Conservation (phyloP, 2,888 invertebrate genomes). For the Fragum fragum region DNA sequence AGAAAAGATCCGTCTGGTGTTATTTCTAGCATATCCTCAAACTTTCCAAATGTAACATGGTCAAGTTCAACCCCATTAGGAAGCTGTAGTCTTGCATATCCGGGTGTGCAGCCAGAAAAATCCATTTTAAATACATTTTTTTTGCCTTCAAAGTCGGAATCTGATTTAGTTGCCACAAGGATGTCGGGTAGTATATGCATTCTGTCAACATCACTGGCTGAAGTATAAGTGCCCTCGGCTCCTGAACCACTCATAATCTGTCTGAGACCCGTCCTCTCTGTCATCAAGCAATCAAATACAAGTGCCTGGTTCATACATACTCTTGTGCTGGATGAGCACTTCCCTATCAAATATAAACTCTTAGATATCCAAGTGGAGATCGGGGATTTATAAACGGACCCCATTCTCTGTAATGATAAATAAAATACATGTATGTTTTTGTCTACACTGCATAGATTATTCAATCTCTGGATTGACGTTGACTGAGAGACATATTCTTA, state of each 20-base stretch:
- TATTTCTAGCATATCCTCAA: too few species aligned
- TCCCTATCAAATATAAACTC: neutral
- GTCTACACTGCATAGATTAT: too few species aligned
- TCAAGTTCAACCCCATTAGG: neutral
- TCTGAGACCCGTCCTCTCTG: neutral
- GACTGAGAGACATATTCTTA: too few species aligned
- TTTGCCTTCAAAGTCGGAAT: neutral
- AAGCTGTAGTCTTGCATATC: slow-evolving; percentile 22
- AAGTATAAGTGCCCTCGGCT: slow-evolving; percentile 31
- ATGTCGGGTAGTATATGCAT: slow-evolving; percentile 24
- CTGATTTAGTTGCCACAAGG: neutral
- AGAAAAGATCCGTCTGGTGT: too few species aligned
- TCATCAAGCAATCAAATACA: neutral
- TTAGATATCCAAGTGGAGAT: neutral
- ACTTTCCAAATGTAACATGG: neutral
- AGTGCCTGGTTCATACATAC: neutral
- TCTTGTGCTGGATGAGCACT: neutral
- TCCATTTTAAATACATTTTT: slow-evolving; percentile 3
- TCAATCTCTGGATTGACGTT: too few species aligned
- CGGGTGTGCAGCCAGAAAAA: slow-evolving; percentile 3
- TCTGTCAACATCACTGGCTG: slow-evolving; percentile 30
- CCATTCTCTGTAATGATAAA: too few species aligned
- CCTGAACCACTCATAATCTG: slow-evolving; percentile 22
- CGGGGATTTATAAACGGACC: neutral
- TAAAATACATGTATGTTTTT: too few species aligned